Percentiles rank a stretch among this genome's conserved stretches.
Conservation (phyloP, 2,888 invertebrate species). For the Xestia rhomboidea region DNA sequence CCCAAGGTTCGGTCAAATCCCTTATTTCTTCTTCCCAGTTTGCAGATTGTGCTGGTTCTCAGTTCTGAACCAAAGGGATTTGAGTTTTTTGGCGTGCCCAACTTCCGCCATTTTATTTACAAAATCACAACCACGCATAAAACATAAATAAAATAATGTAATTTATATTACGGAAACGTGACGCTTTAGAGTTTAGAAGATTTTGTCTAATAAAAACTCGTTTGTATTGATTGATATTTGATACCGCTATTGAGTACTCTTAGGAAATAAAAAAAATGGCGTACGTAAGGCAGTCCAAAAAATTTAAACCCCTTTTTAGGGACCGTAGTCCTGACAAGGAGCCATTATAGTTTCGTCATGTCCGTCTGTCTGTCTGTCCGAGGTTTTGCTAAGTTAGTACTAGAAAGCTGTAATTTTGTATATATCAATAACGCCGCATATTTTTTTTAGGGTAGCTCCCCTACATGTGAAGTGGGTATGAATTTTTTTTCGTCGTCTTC, state of each 20-base stretch:
- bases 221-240: not conserved
- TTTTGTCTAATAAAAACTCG: not conserved
- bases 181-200: not conserved
- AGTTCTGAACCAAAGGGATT: not conserved
- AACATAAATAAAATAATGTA: no score
- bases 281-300: not conserved
- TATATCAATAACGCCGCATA: no score
- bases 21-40: no score
- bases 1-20: not conserved
- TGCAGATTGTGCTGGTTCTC: not conserved
- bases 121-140: not conserved
- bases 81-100: not conserved
- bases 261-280: not conserved
- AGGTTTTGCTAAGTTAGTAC: no score
- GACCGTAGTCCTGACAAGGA: no score
- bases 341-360: no score
- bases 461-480: no score
- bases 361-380: no score
- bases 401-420: no score
- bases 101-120: not conserved
- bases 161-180: not conserved
- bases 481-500: no score
- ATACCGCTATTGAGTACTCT: not conserved
- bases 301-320: not conserved
- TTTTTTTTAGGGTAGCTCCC: no score